Evolutionary conservation across 2,888 invertebrate genomes (phyloP).

Genomic region (Lutraria lutraria): DNA sequence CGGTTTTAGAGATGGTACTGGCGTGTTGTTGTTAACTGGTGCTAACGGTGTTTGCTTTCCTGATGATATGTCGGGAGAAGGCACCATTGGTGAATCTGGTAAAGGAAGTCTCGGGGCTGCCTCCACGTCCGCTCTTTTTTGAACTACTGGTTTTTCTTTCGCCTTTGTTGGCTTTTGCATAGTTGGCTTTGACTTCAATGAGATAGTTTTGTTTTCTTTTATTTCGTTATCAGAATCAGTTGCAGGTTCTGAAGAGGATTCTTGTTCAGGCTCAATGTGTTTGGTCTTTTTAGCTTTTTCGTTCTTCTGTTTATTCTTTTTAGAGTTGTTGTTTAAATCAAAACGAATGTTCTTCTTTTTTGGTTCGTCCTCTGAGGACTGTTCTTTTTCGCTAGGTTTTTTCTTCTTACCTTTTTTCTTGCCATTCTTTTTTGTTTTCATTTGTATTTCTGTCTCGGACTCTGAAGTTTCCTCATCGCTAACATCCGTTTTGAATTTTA

Average conservation of each 20-base stretch:
- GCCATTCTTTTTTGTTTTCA: slow-evolving; percentile 24
- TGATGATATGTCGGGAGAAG: neutral
- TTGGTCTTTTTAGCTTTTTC: neutral
- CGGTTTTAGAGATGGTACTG: neutral
- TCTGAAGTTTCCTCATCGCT: slow-evolving; percentile 39
- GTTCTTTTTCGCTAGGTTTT: slow-evolving; percentile 20
- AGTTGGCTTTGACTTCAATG: neutral
- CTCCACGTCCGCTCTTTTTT: slow-evolving; percentile 23
- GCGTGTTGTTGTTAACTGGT: slow-evolving; percentile 12
- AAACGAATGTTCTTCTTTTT: slow-evolving; percentile 63
- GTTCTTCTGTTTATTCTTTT: slow-evolving; percentile 31
- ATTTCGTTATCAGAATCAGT: slow-evolving; percentile 35
- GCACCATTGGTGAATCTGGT: slow-evolving; percentile 18
- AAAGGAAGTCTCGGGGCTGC: slow-evolving; percentile 9
- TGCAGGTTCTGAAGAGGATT: neutral
- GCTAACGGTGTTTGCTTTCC: slow-evolving; percentile 26
- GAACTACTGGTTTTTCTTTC: slow-evolving; percentile 10
- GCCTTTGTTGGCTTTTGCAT: slow-evolving; percentile 14
- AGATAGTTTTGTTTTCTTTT: slow-evolving; percentile 24
- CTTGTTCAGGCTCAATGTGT: neutral
- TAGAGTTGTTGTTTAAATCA: slow-evolving; percentile 42
- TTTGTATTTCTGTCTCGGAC: slow-evolving; percentile 23
- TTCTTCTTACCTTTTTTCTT: slow-evolving; percentile 35
- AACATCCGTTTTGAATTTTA: slow-evolving; percentile 21
- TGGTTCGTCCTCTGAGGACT: neutral